Evolutionary conservation across 2,113 vertebrate genomes (phyloP).

Genomic region (Urocynchramus pylzowi): DNA sequence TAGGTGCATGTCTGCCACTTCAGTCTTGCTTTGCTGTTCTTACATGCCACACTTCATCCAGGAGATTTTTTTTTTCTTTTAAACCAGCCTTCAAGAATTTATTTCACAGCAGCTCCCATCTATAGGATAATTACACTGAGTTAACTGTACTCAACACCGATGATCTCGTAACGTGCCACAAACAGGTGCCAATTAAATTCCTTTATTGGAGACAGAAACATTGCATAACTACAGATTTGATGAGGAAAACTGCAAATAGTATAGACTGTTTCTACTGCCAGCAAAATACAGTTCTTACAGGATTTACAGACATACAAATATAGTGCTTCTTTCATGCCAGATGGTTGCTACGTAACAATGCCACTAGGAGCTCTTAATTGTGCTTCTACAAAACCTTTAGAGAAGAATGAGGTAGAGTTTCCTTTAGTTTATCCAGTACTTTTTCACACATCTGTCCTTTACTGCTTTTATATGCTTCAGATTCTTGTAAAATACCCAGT

Average conservation of each 20-base stretch:
- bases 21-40: background rate
- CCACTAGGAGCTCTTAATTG: slow-evolving; percentile 61
- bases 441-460: slow-evolving; percentile 37
- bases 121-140: background rate
- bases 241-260: slow-evolving; percentile 60
- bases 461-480: slow-evolving; percentile 9
- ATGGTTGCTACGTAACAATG: slow-evolving; percentile 54
- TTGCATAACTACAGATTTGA: slow-evolving; percentile 61
- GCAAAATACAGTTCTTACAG: slow-evolving; percentile 66
- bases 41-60: background rate
- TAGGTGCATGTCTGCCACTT: background rate
- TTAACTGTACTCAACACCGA: background rate
- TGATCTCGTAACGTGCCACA: slow-evolving; percentile 27
- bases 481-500: slow-evolving; percentile 38
- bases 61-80: background rate
- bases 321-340: slow-evolving; percentile 61
- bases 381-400: slow-evolving; percentile 71
- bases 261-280: slow-evolving; percentile 61
- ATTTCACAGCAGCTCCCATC: background rate
- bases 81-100: background rate
- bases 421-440: slow-evolving; percentile 53
- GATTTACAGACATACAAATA: slow-evolving; percentile 68
- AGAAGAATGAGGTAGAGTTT: slow-evolving; percentile 74
- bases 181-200: slow-evolving; percentile 59
- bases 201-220: slow-evolving; percentile 74